Base-by-base conservation (phyloP, 2,888 invertebrate species). In the Aproaerema taeniolella region DNA sequence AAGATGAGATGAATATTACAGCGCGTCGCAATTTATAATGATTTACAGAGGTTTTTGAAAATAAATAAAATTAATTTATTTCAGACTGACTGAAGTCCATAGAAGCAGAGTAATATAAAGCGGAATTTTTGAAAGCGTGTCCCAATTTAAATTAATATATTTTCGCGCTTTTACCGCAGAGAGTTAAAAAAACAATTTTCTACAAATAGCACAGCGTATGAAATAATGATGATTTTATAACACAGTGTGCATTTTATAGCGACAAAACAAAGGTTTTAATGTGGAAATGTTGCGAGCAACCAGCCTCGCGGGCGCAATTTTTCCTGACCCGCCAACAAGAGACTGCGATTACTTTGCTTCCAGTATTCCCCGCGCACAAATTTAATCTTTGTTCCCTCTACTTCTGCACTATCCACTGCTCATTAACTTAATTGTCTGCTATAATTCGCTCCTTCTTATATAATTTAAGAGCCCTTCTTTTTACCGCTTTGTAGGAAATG, bases 241-340 rank as follows among this genome's bases (percentile, higher is more conserved):
- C 14, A 39, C 35, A 31, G 35, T 31, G 13, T 42, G 40, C 42
- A 46, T 40, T 48, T 45, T 44, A 43, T 38, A 49, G 47, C 31
- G 52, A 52, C 56, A 52, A 55, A 61, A 58, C 53, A 55, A 59
- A 54, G 50, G 54, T 47, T 53, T 55, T 54, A 53, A 58, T 49
- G 50, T 55, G 47, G 44, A 43, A 51, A 46, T 50, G 54, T 53
- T 46, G 45, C 41, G 35, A 44, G 49, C 40, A 40, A 50, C 45
- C 44, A 39, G 31, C 40, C 64, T 55, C 66, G 16, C 15, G 62
- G 52, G 65, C 35, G 39, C 55, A 48, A 56, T 64, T 62, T 57
- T 54, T 57, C 43, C 47, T 43, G 50, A 45, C 51, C 49, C 49
- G 41, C 46, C 42, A 51, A 57, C 54, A 52, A 39, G 48, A 52